phyloP scores from a whole-genome alignment of 2,113 vertebrate species.

The Elachura formosa region DNA sequence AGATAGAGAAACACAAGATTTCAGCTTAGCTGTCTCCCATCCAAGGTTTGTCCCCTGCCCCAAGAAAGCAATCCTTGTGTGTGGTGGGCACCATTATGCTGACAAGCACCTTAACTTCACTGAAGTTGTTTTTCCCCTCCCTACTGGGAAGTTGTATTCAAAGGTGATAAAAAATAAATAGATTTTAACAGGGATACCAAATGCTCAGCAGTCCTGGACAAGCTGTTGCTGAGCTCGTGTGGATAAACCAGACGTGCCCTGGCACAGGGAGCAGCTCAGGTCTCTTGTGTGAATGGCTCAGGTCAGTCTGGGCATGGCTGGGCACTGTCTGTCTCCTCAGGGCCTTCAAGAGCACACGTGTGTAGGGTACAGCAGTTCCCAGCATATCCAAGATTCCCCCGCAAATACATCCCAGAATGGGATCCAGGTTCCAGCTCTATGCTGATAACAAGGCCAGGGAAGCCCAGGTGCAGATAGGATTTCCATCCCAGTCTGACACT shows the following conservation, averaged over 20 bases:
- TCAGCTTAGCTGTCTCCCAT: background rate
- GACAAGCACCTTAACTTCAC: background rate
- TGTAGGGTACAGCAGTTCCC: background rate
- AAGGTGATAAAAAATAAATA: background rate
- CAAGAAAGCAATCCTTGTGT: background rate
- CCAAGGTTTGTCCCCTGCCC: background rate
- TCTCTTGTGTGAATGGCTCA: background rate
- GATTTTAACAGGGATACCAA: background rate
- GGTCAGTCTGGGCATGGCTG: background rate
- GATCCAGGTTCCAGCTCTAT: background rate
- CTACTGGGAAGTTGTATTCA: background rate
- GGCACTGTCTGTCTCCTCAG: background rate
- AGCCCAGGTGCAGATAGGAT: background rate
- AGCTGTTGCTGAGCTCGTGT: rapidly evolving
- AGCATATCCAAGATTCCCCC: background rate
- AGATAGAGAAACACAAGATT: background rate
- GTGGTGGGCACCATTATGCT: background rate
- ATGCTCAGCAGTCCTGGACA: background rate
- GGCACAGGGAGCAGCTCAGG: background rate
- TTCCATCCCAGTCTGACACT: background rate
- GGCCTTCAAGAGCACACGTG: rapidly evolving
- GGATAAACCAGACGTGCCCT: background rate
- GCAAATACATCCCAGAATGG: background rate
- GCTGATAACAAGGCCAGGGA: background rate
- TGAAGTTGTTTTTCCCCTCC: background rate